These are phyloP conservation scores for Arenaria interpres DNA, from an alignment of 2,113 vertebrate species.

Conservation along the genomic window DNA sequence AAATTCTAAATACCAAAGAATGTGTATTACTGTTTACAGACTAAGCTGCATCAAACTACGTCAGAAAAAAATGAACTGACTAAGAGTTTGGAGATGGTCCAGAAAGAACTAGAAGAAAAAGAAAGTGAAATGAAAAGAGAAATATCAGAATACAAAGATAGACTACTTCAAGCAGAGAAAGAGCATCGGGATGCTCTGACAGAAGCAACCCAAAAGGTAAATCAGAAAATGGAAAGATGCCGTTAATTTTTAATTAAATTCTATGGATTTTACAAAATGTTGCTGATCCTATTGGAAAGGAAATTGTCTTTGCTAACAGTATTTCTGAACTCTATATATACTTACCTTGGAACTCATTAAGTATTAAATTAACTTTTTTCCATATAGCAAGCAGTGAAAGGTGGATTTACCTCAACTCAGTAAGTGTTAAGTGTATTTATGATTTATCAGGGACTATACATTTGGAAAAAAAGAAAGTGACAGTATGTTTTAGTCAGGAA, in stretches of 20 bases:
- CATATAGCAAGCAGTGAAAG: neutral
- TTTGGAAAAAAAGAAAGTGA: neutral
- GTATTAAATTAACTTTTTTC: neutral
- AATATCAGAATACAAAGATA: slow-evolving; percentile 57
- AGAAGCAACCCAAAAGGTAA: slow-evolving; percentile 58
- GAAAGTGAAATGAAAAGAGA: slow-evolving; percentile 62
- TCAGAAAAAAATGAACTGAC: slow-evolving; percentile 66
- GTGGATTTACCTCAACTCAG: neutral
- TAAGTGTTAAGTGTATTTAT: neutral
- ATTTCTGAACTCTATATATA: neutral
- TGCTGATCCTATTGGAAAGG: neutral
- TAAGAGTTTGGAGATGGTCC: slow-evolving; percentile 34
- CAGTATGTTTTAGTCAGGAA: neutral
- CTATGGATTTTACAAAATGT: neutral
- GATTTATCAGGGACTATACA: neutral
- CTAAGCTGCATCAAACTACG: slow-evolving; percentile 53
- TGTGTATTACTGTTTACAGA: slow-evolving; percentile 34
- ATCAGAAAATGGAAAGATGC: neutral
- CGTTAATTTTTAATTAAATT: neutral
- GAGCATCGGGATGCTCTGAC: slow-evolving; percentile 24
- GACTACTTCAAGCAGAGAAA: slow-evolving; percentile 55
- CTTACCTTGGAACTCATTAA: neutral
- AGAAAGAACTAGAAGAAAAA: slow-evolving; percentile 61
- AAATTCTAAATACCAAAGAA: neutral
- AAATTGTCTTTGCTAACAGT: neutral